phyloP scores from a whole-genome alignment of 30 jellyfish, hydroid and myxozoan species.

The Aurelia coerulea region DNA sequence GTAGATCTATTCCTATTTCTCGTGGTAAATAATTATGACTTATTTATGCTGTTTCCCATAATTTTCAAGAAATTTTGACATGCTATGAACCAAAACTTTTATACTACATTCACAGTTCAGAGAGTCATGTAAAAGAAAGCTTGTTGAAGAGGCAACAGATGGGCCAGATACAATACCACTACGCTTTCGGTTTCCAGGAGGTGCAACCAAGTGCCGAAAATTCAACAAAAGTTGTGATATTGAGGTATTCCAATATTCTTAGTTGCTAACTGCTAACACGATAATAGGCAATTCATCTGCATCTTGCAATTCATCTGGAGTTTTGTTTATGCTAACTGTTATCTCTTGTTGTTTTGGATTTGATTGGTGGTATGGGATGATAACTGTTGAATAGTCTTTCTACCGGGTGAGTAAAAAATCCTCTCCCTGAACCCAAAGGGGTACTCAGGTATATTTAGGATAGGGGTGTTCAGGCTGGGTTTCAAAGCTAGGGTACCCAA shows the following conservation, averaged over 20 bases:
- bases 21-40: too few species aligned
- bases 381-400: slow-evolving; percentile 1
- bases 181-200: slow-evolving; percentile 16
- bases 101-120: slow-evolving; percentile 15
- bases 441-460: not conserved
- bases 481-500: not conserved
- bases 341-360: slow-evolving; percentile 5
- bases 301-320: not conserved
- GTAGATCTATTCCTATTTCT: too few species aligned
- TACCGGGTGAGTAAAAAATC: not conserved
- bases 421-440: slow-evolving; percentile 7
- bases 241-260: slow-evolving; percentile 7
- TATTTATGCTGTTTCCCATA: not conserved
- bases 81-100: slow-evolving; percentile 6
- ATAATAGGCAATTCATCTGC: slow-evolving; percentile 8
- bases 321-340: not conserved
- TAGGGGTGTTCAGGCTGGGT: slow-evolving; percentile 10
- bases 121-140: slow-evolving; percentile 1
- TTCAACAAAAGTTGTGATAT: not conserved
- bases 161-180: slow-evolving; percentile 15
- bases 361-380: slow-evolving; percentile 1
- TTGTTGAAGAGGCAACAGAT: slow-evolving; percentile 2
- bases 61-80: slow-evolving; percentile 1
- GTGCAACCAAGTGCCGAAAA: slow-evolving; percentile 10
- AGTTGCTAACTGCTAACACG: slow-evolving; percentile 1